Conservation (phyloP, 2,797 vertebrate genomes). For the Oreochromis grahami region DNA sequence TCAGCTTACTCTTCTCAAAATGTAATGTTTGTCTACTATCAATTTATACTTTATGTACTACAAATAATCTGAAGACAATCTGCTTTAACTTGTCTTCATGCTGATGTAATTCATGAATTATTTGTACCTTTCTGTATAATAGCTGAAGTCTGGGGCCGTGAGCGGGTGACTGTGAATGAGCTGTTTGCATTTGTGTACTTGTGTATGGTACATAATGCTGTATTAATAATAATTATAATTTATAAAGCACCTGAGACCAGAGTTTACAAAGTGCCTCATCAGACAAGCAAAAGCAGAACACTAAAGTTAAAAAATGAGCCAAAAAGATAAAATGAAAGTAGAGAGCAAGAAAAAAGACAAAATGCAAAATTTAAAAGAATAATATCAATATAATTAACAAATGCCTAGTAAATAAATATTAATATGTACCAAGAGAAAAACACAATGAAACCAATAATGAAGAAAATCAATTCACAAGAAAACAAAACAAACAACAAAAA, state of each 20-base stretch:
- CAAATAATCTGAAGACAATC: neutral
- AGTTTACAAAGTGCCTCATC: neutral
- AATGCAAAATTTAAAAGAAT: neutral
- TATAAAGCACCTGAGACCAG: neutral
- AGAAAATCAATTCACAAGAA: neutral
- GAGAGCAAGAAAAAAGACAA: neutral
- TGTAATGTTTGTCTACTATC: neutral
- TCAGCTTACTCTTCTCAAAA: neutral
- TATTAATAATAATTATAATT: neutral
- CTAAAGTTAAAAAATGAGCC: accelerated
- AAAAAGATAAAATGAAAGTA: neutral
- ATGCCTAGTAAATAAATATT: neutral
- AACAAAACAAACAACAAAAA: neutral
- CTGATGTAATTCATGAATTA: neutral
- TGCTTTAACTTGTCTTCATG: neutral
- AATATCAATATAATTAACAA: neutral
- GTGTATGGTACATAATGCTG: neutral
- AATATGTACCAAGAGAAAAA: neutral
- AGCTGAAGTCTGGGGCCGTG: neutral
- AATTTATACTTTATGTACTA: neutral
- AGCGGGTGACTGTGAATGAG: neutral
- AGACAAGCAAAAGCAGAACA: accelerated
- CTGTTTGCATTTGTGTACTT: neutral
- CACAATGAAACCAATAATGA: neutral
- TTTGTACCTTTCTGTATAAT: neutral